Percentiles rank a stretch among this genome's conserved stretches.
Evolutionary conservation across 2,888 invertebrate species (phyloP).

Genomic region (Ceratothoa steindachneri): DNA sequence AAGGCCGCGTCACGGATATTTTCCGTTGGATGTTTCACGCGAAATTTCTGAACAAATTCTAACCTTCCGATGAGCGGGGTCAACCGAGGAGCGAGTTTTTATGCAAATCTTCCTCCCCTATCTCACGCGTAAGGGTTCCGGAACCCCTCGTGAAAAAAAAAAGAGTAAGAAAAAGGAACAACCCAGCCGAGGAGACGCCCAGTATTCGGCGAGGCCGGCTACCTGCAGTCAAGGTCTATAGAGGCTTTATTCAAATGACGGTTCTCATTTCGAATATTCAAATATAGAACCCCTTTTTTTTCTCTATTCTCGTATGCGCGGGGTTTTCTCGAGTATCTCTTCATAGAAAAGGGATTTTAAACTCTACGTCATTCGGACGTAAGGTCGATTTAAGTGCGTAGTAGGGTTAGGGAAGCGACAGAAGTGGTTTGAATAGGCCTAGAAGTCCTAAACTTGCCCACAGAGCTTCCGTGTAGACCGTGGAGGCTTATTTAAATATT

Average conservation of each 20-base stretch:
- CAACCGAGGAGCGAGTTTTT: not conserved
- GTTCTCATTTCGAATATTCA: slow-evolving; percentile 7
- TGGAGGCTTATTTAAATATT: not conserved
- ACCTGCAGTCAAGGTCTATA: slow-evolving; percentile 4
- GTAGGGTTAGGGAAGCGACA: not conserved
- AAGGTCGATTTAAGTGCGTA: not conserved
- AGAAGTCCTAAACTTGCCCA: not conserved
- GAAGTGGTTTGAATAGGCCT: not conserved
- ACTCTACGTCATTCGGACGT: not conserved
- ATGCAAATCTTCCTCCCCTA: not conserved
- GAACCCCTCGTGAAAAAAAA: not conserved
- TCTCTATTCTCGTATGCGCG: no score
- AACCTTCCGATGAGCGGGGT: not conserved
- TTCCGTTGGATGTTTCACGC: not conserved
- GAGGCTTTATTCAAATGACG: slow-evolving; percentile 9
- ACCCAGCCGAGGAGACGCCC: not conserved
- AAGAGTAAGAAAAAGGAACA: slow-evolving; percentile 3
- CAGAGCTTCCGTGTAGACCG: not conserved
- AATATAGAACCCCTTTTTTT: not conserved
- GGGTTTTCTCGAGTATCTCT: not conserved
- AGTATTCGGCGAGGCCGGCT: not conserved
- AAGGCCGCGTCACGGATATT: no score
- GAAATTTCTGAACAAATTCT: not conserved
- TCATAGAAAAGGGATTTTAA: not conserved
- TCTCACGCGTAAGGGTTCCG: not conserved